Evolutionary conservation across 2,888 invertebrate species (phyloP).

Genomic region (Elysia crispata): DNA sequence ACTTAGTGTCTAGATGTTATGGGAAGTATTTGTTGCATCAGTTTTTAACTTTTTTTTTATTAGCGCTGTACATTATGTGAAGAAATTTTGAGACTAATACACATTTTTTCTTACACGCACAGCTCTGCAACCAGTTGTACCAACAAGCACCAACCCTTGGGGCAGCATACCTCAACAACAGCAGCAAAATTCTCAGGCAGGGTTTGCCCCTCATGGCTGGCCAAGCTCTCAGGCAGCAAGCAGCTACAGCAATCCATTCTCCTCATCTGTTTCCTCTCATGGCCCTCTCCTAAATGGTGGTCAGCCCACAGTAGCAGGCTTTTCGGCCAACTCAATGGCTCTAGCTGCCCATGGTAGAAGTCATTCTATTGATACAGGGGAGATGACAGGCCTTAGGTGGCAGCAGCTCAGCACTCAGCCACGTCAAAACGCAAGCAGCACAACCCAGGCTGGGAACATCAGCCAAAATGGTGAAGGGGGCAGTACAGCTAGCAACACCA

Average conservation of each 20-base stretch:
- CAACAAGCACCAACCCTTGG: constrained; percentile 67
- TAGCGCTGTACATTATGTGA: neutral
- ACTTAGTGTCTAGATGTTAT: too few relatives aligned
- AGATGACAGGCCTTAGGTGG: constrained; percentile 57
- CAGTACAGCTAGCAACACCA: too few relatives aligned
- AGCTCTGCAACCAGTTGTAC: constrained; percentile 36
- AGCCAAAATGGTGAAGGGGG: too few relatives aligned
- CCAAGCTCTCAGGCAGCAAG: constrained; percentile 37
- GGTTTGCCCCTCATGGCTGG: constrained; percentile 51
- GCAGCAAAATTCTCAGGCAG: constrained; percentile 31
- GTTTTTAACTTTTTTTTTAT: too few relatives aligned
- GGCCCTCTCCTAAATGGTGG: constrained; percentile 51
- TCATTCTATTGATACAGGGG: constrained; percentile 74
- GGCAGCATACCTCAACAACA: constrained; percentile 49
- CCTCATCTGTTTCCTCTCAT: constrained; percentile 39
- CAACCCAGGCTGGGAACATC: constrained; percentile 77
- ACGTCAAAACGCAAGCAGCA: constrained; percentile 7
- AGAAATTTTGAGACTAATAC: neutral
- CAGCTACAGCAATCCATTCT: constrained; percentile 46
- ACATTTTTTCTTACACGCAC: neutral
- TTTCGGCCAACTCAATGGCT: constrained; percentile 27
- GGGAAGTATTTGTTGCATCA: too few relatives aligned
- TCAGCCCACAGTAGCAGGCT: neutral
- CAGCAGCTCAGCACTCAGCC: constrained; percentile 35
- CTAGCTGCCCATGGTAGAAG: constrained; percentile 65